Conservation (phyloP, 30 jellyfish, hydroid and myxozoan genomes). For the Sanderia malayensis region DNA sequence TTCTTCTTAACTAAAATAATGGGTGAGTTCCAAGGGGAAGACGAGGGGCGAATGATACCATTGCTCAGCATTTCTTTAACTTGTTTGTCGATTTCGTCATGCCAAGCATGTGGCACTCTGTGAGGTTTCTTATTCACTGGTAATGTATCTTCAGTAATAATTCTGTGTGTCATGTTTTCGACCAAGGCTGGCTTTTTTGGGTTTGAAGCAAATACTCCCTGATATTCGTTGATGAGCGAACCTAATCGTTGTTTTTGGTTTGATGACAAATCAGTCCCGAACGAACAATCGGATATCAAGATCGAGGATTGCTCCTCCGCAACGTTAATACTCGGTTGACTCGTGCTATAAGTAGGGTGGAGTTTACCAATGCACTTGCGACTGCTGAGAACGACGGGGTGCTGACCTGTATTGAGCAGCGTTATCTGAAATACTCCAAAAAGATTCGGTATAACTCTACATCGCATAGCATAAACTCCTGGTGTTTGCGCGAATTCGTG, state of each 20-base stretch:
- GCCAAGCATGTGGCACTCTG: constrained; percentile 37
- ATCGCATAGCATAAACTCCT: constrained; percentile 47
- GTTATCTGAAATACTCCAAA: constrained; percentile 39
- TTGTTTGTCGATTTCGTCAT: constrained; percentile 6
- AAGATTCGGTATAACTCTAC: constrained; percentile 40
- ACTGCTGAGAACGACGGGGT: constrained; percentile 11
- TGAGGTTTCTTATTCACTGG: constrained; percentile 18
- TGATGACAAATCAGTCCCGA: constrained; percentile 11
- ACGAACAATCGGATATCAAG: too few relatives aligned
- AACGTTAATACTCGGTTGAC: not conserved
- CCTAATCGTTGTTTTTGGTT: constrained; percentile 3
- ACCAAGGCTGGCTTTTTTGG: constrained; percentile 52
- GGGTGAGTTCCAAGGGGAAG: constrained; percentile 55
- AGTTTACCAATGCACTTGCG: not conserved
- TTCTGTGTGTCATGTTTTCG: constrained; percentile 8
- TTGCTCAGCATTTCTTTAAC: constrained; percentile 30
- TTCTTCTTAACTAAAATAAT: constrained; percentile 34
- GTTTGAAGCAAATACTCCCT: constrained; percentile 39
- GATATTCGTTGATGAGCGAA: not conserved
- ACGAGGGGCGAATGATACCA: constrained; percentile 44
- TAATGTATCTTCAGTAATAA: constrained; percentile 24
- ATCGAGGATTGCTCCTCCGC: too few relatives aligned
- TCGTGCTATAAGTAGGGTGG: too few relatives aligned
- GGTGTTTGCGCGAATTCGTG: not conserved
- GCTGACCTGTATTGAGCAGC: constrained; percentile 10